Percentiles rank a stretch among this genome's conserved stretches.
phyloP scores from a whole-genome alignment of 2,797 vertebrate species.

The Eremophila alpestris region DNA sequence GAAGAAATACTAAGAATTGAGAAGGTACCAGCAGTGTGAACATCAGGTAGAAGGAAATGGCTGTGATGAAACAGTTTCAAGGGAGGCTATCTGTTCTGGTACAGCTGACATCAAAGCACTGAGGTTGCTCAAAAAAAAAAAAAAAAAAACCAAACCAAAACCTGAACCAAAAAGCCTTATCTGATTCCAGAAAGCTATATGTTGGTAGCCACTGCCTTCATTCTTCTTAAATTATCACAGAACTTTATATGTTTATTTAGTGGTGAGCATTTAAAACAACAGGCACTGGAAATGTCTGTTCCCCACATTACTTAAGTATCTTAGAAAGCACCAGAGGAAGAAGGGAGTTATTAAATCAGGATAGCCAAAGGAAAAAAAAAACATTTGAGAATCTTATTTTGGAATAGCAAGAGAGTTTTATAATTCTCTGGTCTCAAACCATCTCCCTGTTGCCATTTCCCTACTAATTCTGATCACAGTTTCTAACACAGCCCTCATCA shows the following conservation, averaged over 20 bases:
- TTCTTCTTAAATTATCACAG: neutral
- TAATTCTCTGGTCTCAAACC: neutral
- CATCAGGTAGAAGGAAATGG: neutral
- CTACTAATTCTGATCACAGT: neutral
- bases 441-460: neutral
- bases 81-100: neutral
- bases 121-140: neutral
- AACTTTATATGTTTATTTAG: neutral
- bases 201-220: neutral
- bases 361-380: neutral
- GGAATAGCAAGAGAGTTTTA: neutral
- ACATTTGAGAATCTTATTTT: neutral
- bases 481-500: neutral
- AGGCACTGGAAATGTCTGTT: neutral
- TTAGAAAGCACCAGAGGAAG: neutral
- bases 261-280: neutral
- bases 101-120: neutral
- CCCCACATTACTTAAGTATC: neutral
- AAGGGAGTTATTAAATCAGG: neutral
- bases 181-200: neutral
- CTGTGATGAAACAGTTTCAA: neutral
- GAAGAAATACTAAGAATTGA: neutral
- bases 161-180: neutral
- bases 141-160: too few relatives aligned
- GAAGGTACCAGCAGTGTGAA: neutral